A percentile compares a stretch with the other conserved stretches of the same genome.
phyloP scores from a whole-genome alignment of 1,140 invertebrate species.

The Eurosta solidaginis region DNA sequence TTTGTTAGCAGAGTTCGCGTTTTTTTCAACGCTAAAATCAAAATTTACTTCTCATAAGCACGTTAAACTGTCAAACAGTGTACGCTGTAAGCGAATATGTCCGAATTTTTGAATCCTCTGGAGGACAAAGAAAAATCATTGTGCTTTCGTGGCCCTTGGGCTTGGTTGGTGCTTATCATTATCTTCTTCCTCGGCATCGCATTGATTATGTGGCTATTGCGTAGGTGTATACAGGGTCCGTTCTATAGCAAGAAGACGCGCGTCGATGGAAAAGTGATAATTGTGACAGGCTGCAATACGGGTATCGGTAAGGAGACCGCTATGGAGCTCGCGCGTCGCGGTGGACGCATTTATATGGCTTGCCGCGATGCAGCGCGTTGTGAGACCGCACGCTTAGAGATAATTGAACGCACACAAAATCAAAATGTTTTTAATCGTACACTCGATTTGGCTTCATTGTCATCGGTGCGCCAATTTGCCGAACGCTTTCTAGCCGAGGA shows the following conservation, averaged over 20 bases:
- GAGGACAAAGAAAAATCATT: constrained; percentile 38
- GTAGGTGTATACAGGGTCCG: constrained; percentile 50
- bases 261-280: constrained; percentile 58
- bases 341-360: constrained; percentile 83
- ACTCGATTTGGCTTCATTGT: constrained; percentile 78
- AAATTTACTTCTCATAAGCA: background rate
- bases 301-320: constrained; percentile 91
- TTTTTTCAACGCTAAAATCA: background rate
- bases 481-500: constrained; percentile 64
- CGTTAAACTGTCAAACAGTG: background rate
- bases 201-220: constrained; percentile 49
- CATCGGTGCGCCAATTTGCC: constrained; percentile 63
- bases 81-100: background rate
- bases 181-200: constrained; percentile 36
- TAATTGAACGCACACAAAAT: constrained; percentile 61
- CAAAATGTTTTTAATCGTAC: constrained; percentile 66
- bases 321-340: constrained; percentile 74
- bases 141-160: constrained; percentile 53
- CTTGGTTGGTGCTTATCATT: constrained; percentile 47
- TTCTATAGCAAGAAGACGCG: constrained; percentile 50
- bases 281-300: constrained; percentile 75
- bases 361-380: constrained; percentile 80
- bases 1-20: background rate
- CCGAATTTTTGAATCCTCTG: background rate
- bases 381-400: constrained; percentile 64